Conservation (phyloP, 2,888 invertebrate genomes). For the Drosophila neonasuta region DNA sequence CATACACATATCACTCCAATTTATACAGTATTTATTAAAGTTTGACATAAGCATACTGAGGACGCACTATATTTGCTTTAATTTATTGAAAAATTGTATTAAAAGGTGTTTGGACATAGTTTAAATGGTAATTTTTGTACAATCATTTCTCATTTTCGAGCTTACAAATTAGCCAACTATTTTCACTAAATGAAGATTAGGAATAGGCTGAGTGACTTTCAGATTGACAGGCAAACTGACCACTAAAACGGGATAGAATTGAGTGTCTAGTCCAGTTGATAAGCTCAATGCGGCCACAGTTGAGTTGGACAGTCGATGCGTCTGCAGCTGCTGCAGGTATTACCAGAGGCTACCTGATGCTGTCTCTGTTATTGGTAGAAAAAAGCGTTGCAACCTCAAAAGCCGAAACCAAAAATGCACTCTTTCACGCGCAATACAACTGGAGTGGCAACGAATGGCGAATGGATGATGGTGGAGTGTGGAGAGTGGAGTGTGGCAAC, state of each 20-base stretch:
- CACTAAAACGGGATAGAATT: slow-evolving; percentile 5
- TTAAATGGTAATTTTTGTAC: background rate
- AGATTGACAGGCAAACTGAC: background rate
- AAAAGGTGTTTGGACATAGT: no score
- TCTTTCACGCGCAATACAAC: slow-evolving; percentile 49
- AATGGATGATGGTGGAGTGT: background rate
- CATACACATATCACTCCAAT: no score
- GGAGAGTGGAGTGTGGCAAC: background rate
- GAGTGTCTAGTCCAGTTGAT: slow-evolving; percentile 3
- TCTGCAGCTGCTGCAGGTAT: slow-evolving; percentile 6
- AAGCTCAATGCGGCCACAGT: slow-evolving; percentile 4
- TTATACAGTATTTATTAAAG: no score
- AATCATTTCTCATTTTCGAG: background rate
- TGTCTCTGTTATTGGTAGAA: slow-evolving; percentile 9
- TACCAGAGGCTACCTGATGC: slow-evolving; percentile 10
- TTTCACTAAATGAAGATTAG: background rate
- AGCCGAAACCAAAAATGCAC: slow-evolving; percentile 66
- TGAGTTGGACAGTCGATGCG: slow-evolving; percentile 6
- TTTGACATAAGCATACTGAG: no score
- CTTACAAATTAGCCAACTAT: background rate
- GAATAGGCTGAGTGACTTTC: background rate
- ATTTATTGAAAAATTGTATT: no score
- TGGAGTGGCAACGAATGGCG: slow-evolving; percentile 7
- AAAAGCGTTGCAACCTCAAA: slow-evolving; percentile 60
- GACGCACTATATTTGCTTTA: no score